Evolutionary conservation across 2,797 vertebrate species (phyloP).

Genomic region (Sebastes umbrosus): DNA sequence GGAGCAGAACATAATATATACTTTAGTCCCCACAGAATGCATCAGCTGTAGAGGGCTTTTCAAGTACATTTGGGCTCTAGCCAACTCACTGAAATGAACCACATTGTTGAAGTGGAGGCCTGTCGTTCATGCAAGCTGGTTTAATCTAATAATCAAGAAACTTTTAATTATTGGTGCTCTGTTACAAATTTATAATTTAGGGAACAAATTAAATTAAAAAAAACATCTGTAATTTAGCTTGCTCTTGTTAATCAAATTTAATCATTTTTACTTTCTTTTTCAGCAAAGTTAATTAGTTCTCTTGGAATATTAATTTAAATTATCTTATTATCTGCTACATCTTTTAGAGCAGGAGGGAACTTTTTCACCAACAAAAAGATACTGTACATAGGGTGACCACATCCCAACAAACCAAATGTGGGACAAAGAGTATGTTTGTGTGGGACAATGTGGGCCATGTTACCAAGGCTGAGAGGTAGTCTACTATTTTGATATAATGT

Average conservation of each 20-base stretch:
- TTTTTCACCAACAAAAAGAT: neutral
- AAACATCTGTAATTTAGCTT: neutral
- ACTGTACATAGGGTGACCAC: no score
- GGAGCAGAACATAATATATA: conserved; percentile 48
- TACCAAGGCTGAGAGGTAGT: no score
- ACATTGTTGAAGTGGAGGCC: neutral
- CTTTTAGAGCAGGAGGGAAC: neutral
- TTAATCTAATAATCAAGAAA: neutral
- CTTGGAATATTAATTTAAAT: neutral
- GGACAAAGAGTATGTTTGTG: no score
- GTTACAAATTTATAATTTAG: neutral
- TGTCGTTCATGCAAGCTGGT: neutral
- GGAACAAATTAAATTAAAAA: neutral
- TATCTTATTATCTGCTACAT: no score
- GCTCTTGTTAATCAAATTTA: neutral
- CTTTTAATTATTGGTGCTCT: neutral
- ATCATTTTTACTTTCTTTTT: neutral
- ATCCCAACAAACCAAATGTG: no score
- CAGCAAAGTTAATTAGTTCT: neutral
- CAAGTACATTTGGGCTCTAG: conserved; percentile 38
- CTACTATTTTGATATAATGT: no score
- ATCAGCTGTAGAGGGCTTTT: conserved; percentile 45
- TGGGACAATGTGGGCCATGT: no score
- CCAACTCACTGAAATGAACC: conserved; percentile 13
- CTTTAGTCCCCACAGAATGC: conserved; percentile 28